Evolutionary conservation across 2,113 vertebrate species (phyloP), one percentile per base, ranked within the genome.

Genomic region (Chloropsis cyanopogon): DNA sequence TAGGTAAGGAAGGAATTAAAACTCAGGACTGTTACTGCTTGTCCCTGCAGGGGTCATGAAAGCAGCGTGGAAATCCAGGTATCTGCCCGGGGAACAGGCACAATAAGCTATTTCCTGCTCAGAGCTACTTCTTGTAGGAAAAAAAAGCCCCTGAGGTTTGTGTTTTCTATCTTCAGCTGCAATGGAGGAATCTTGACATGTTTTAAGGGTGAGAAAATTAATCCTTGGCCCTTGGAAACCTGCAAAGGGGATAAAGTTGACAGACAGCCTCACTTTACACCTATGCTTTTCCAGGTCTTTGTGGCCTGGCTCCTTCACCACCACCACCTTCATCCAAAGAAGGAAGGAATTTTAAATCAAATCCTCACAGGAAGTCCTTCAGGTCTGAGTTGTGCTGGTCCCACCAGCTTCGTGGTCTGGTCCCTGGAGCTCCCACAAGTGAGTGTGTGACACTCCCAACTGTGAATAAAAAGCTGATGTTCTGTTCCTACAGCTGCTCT

Each of bases 21-120:
- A 19, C 50, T 76, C 70, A 2, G 46, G 23, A 39, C 11, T 8
- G 8, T 88, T 66, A 33, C 88, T 68, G 37, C 56, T 92, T 88
- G 47, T 86, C 76, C 92, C 95, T 96, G 88, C 86, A 96, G 96
- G 88, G 94, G 96, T 95, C 96, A 83, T 94, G 80, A 66, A 92
- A 93, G 79, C 76, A 83, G 33, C 69, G 0, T 21, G 52, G 52
- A 86, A 86, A 52, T 35, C 0, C 64, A 71, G 72, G 57, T 72
- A 24, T 18, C 19, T 82, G 73, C 49, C 13, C 31, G 28, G 42
- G 65, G 59, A 88, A 57, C 19, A 50, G n/a, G 22, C 19, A 29
- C 42, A 31, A 21, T 3, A 3, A 29, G 22, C 12, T 52, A 24
- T 64, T 86, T 82, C 57, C 82, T 59, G 28, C 29, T 42, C n/a